Evolutionary conservation across 2,888 invertebrate species (phyloP).

Genomic region (Amaurobius ferox): DNA sequence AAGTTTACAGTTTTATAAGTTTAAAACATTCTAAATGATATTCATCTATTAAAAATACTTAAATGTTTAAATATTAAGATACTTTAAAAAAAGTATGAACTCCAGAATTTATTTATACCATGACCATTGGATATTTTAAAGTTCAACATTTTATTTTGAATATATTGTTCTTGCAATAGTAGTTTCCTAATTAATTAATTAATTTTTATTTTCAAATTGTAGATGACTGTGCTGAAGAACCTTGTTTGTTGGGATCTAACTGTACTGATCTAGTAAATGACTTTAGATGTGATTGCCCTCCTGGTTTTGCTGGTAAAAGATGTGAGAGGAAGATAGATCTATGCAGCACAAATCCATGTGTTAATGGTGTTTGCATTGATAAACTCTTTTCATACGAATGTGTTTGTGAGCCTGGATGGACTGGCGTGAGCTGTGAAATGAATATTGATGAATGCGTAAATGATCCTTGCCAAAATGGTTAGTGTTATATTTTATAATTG

Average conservation of each 20-base stretch:
- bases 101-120: no score
- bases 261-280: constrained; percentile 97
- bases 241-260: constrained; percentile 91
- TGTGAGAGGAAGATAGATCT: constrained; percentile 97
- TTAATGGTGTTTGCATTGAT: constrained; percentile 95
- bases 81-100: no score
- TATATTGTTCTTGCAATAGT: no score
- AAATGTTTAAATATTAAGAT: no score
- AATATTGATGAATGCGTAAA: constrained; percentile 94
- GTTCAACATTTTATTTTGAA: no score
- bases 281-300: constrained; percentile 93
- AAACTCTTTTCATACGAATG: constrained; percentile 90
- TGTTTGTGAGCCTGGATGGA: constrained; percentile 95
- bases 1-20: no score
- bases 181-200: no score
- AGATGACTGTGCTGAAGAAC: constrained; percentile 94
- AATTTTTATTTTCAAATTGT: neutral
- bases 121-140: no score
- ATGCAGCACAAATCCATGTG: constrained; percentile 92
- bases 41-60: no score
- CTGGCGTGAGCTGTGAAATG: constrained; percentile 86
- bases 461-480: constrained; percentile 91
- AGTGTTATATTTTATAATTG: no score
- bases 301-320: constrained; percentile 95
- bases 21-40: no score